A percentile compares a stretch with the other conserved stretches of the same genome.
Evolutionary conservation across 2,888 invertebrate genomes (phyloP).

Genomic region (Conops quadrifasciatus): DNA sequence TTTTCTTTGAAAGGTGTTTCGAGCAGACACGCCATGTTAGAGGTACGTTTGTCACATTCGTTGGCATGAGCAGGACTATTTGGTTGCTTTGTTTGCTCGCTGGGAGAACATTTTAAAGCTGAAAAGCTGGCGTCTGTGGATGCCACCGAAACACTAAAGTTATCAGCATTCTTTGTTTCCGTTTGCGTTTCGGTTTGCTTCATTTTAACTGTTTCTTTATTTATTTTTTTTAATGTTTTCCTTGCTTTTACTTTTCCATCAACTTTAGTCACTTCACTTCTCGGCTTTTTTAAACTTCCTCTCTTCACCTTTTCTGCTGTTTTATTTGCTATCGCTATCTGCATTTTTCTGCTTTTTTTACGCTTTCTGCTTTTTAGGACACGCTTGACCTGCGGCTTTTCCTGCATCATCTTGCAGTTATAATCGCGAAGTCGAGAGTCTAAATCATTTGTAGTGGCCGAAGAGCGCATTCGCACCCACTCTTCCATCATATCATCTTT

Average conservation of each 20-base stretch:
- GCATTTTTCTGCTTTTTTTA: conserved; percentile 40
- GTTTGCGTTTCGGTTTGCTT: conserved; percentile 1
- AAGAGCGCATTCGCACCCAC: conserved; percentile 55
- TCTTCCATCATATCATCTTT: conserved; percentile 48
- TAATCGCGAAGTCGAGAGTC: conserved; percentile 60
- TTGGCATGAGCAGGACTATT: conserved; percentile 4
- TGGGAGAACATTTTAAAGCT: neutral
- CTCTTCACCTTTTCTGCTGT: conserved; percentile 39
- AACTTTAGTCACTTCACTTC: conserved; percentile 5
- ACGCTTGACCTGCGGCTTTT: neutral
- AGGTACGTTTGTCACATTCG: conserved; percentile 47
- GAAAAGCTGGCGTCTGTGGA: neutral
- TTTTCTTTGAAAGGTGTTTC: conserved; percentile 70
- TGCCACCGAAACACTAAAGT: neutral
- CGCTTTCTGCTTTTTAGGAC: conserved; percentile 40
- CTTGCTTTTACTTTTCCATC: conserved; percentile 17
- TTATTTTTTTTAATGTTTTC: neutral
- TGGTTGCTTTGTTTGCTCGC: conserved; percentile 18
- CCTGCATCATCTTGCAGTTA: conserved; percentile 48
- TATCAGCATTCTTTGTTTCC: neutral
- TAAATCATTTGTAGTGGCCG: conserved; percentile 50
- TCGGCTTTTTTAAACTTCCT: conserved; percentile 1
- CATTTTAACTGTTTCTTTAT: conserved; percentile 31
- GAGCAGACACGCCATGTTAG: conserved; percentile 62
- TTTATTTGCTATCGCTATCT: conserved; percentile 38